These are phyloP conservation scores for Chrysotoxum bicinctum DNA, from an alignment of 2,888 invertebrate species.

Conservation along the genomic window DNA sequence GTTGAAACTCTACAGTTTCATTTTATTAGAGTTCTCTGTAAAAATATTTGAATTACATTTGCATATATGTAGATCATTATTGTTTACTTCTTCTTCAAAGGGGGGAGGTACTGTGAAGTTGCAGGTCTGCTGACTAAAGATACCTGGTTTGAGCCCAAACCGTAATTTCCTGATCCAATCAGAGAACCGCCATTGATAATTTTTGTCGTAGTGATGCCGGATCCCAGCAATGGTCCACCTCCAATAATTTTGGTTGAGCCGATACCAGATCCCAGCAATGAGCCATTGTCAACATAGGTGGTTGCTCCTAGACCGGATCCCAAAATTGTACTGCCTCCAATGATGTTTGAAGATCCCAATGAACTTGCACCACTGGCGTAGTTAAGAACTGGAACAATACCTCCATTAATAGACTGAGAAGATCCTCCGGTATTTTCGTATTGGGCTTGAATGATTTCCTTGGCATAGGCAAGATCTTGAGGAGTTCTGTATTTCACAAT, in stretches of 20 bases:
- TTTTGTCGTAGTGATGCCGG: neutral
- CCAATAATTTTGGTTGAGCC: neutral
- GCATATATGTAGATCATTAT: neutral
- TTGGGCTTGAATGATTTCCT: conserved; percentile 77
- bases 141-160: neutral
- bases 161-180: conserved; percentile 9
- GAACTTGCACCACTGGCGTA: conserved; percentile 76
- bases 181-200: neutral
- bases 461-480: conserved; percentile 78
- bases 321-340: neutral
- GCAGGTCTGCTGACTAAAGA: neutral
- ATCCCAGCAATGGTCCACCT: neutral
- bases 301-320: neutral
- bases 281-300: no score
- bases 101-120: neutral
- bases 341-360: neutral
- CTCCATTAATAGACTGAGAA: conserved; percentile 75
- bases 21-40: neutral
- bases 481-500: conserved; percentile 79
- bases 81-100: conserved; percentile 2
- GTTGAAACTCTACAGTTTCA: neutral
- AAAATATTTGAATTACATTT: neutral
- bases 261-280: neutral
- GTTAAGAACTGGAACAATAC: conserved; percentile 78
- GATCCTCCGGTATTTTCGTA: conserved; percentile 77